Evolutionary conservation across 2,888 invertebrate species (phyloP).

Genomic region (Catocala sponsa): DNA sequence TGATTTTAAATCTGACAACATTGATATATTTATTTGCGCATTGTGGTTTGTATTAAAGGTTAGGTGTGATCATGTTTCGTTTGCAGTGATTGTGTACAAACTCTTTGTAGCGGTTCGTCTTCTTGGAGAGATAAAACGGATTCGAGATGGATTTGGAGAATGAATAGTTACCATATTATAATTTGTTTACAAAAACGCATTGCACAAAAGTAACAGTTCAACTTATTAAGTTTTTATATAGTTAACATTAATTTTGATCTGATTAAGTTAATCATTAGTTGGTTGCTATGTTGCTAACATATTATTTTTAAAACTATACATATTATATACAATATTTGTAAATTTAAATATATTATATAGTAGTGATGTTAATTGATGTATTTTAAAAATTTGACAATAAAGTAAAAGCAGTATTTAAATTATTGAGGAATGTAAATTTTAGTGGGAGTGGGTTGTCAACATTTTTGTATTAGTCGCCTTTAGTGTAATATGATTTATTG

Average conservation of each 20-base stretch:
- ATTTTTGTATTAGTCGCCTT: conserved; percentile 32
- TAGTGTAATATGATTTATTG: conserved; percentile 56
- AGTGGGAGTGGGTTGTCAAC: conserved; percentile 27
- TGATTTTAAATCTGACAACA: conserved; percentile 38
- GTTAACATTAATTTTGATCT: conserved; percentile 56
- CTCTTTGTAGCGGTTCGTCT: conserved; percentile 31
- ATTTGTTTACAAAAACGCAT: conserved; percentile 55
- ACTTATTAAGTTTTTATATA: conserved; percentile 54
- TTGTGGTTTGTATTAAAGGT: not conserved
- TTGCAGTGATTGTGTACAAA: conserved; percentile 20
- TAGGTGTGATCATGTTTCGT: not conserved
- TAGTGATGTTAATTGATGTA: conserved; percentile 67
- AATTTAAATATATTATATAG: conserved; percentile 56
- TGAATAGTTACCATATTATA: conserved; percentile 69
- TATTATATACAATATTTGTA: conserved; percentile 48
- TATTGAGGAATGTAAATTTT: conserved; percentile 61
- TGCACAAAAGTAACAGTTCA: conserved; percentile 75
- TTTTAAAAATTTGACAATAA: conserved; percentile 85
- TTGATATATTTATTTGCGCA: not conserved
- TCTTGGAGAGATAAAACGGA: conserved; percentile 18
- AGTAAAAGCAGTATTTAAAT: conserved; percentile 85
- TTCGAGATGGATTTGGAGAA: conserved; percentile 42
- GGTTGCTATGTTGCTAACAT: conserved; percentile 57
- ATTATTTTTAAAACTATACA: conserved; percentile 47
- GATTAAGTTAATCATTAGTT: conserved; percentile 55